phyloP scores from a whole-genome alignment of 1,140 invertebrate genomes.

The Heliothis virescens region DNA sequence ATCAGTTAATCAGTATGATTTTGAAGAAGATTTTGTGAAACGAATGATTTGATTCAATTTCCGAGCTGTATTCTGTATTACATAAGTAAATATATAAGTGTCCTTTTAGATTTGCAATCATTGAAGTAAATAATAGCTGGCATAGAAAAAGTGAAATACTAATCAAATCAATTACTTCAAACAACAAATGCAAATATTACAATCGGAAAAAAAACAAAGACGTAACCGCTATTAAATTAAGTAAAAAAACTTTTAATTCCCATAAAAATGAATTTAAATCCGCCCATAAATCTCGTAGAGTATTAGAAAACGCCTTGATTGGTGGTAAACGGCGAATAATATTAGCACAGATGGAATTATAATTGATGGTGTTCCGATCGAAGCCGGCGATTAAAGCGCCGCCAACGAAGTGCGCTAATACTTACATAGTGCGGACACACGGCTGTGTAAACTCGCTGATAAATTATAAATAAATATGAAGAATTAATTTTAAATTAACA shows the following conservation, averaged over 20 bases:
- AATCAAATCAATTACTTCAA: too few species aligned
- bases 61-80: too few species aligned
- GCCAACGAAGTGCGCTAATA: conserved; percentile 12
- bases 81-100: too few species aligned
- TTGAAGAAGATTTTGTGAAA: too few species aligned
- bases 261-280: not conserved
- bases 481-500: not conserved
- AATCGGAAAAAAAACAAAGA: not conserved
- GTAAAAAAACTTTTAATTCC: not conserved
- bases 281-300: conserved; percentile 5
- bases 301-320: conserved; percentile 23
- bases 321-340: conserved; percentile 28
- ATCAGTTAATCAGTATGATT: too few species aligned
- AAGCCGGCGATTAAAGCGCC: conserved; percentile 9
- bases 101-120: too few species aligned
- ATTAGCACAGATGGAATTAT: conserved; percentile 22
- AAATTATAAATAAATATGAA: not conserved
- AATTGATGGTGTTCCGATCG: conserved; percentile 22
- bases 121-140: too few species aligned
- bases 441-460: not conserved
- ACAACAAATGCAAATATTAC: too few species aligned
- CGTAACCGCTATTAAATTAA: not conserved
- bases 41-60: too few species aligned
- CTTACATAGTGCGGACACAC: not conserved
- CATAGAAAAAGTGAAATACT: too few species aligned